phyloP scores from a whole-genome alignment of 2,113 vertebrate genomes.

The Forbesichthys papilliferus region DNA sequence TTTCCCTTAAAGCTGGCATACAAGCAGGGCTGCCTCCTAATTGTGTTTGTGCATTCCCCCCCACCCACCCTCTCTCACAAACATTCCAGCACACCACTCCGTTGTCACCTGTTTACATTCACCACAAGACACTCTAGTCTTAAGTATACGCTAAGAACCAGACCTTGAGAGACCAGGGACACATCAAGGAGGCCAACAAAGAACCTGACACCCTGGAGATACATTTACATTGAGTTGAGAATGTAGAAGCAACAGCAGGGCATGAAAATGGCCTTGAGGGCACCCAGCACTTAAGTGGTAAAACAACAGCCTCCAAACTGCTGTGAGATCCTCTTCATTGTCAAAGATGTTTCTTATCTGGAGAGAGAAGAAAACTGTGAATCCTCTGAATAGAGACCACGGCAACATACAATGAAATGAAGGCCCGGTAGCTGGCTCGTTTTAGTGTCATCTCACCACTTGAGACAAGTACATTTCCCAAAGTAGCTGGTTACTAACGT shows the following conservation, averaged over 20 bases:
- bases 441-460: conserved; percentile 57
- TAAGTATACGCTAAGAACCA: conserved; percentile 73
- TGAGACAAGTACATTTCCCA: conserved; percentile 37
- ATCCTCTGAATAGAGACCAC: conserved; percentile 39
- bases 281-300: conserved; percentile 58
- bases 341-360: conserved; percentile 48
- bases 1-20: not conserved
- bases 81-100: conserved; percentile 63
- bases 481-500: conserved; percentile 19
- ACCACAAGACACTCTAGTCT: conserved; percentile 66
- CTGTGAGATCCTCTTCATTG: conserved; percentile 56
- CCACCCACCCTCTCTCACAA: conserved; percentile 34
- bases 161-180: conserved; percentile 66
- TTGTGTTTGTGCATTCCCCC: conserved; percentile 44
- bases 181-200: conserved; percentile 76
- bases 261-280: conserved; percentile 51
- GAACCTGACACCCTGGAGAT: conserved; percentile 67
- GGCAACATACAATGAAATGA: conserved; percentile 31
- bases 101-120: conserved; percentile 71
- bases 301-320: conserved; percentile 59
- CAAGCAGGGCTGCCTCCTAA: conserved; percentile 14
- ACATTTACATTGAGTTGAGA: conserved; percentile 76
- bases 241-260: conserved; percentile 57
- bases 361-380: conserved; percentile 12
- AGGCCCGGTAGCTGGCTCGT: conserved; percentile 50